These are phyloP conservation scores for Lutra lutra DNA, from an alignment of 2,797 vertebrate species.

Conservation along the genomic window DNA sequence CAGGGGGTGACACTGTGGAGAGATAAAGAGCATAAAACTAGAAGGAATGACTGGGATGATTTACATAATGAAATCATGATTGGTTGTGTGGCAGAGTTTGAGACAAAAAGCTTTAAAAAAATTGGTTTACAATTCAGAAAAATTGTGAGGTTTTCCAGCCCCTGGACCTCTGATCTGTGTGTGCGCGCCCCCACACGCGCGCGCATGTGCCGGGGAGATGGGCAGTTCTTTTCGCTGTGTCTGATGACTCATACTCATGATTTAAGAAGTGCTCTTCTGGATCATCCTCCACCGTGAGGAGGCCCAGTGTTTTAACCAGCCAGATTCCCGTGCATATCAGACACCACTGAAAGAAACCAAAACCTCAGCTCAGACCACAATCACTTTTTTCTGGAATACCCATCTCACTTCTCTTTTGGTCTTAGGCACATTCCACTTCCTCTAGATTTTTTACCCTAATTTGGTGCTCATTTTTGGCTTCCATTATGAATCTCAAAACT, in stretches of 20 bases:
- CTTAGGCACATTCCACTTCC: neutral
- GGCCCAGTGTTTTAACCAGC: neutral
- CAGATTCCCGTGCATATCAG: neutral
- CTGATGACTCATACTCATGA: neutral
- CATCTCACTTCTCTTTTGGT: neutral
- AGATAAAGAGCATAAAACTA: neutral
- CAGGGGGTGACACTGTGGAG: no score
- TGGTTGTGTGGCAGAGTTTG: neutral
- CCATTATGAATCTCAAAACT: neutral
- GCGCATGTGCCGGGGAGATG: accelerated
- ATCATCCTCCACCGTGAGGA: neutral
- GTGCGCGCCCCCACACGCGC: no score
- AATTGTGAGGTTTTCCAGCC: neutral
- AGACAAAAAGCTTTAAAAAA: neutral
- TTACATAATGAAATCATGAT: neutral
- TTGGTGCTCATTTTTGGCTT: neutral
- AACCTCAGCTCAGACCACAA: neutral
- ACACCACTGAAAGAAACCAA: neutral
- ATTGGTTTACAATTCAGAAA: slow-evolving; percentile 8
- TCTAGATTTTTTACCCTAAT: neutral
- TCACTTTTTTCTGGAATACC: neutral
- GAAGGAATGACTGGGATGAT: neutral
- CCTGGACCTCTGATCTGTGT: neutral
- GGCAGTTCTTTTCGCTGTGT: neutral
- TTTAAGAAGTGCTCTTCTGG: neutral